phyloP scores from a whole-genome alignment of 2,888 invertebrate genomes.

The Lasioglossum leucozonium region DNA sequence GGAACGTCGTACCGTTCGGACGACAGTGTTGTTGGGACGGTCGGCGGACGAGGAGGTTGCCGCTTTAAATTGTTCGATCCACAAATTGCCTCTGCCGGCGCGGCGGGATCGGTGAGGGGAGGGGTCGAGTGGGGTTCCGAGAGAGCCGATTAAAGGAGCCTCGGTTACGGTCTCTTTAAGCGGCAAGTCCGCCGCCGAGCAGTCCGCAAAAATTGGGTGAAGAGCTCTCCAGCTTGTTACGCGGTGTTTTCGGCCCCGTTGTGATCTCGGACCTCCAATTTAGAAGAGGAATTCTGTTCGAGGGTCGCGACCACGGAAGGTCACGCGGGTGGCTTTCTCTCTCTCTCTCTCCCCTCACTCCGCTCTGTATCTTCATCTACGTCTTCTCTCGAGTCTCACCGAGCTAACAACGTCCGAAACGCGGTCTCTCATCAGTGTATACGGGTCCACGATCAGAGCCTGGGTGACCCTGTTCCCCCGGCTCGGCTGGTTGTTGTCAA shows the following conservation, averaged over 20 bases:
- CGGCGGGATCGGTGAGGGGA: too few species aligned
- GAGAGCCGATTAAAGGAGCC: constrained; percentile 42
- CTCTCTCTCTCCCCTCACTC: neutral
- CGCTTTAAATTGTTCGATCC: constrained; percentile 19
- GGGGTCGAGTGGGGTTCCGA: constrained; percentile 24
- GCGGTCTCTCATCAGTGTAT: neutral
- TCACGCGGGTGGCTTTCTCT: neutral
- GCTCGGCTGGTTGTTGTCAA: constrained; percentile 10
- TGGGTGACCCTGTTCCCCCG: neutral
- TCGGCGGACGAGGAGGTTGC: neutral
- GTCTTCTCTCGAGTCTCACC: neutral
- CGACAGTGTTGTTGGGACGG: neutral
- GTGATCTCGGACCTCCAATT: constrained; percentile 43
- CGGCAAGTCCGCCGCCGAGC: neutral
- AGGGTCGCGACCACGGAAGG: constrained; percentile 17
- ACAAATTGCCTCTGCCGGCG: constrained; percentile 33
- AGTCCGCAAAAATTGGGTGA: constrained; percentile 31
- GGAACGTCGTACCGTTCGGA: neutral
- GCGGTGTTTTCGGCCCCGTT: constrained; percentile 38
- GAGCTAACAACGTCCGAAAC: neutral
- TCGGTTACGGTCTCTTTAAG: constrained; percentile 44
- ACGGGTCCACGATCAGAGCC: neutral
- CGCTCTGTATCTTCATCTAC: neutral
- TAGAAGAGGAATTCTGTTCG: constrained; percentile 1
- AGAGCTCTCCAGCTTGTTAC: constrained; percentile 44